Base-by-base conservation (phyloP, 2,888 invertebrate species). In the Rhogogaster chlorosoma region DNA sequence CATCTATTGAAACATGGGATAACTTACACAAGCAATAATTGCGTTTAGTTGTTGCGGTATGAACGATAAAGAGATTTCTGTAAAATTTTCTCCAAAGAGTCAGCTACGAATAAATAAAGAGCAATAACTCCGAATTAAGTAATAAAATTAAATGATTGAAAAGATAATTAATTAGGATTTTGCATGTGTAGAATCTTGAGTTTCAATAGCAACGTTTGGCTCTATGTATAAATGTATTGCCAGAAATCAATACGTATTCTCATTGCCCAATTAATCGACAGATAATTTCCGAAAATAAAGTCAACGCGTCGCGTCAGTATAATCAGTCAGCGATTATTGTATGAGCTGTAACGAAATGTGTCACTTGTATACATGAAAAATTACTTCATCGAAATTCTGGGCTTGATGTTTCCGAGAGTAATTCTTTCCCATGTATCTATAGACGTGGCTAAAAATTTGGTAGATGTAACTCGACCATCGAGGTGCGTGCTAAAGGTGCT, bases 341-440 rank as follows among this genome's bases (percentile, higher is more conserved):
- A 73, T 15, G 42, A 26, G 42, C 22, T 42, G n/a, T n/a, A 73
- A 73, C 26, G 15, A 15, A 73, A 45, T 73, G 73, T 73, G 73
- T 12, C 45, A 73, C 26, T 12, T 12, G 73, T 42, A 26, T 26
- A 42, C 12, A 42, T 42, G 7, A n/a, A 73, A 73, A 38, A 10
- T 42, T 73, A 15, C 4, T 42, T 12, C 26, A 15, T 42, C 26
- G 26, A 3, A 73, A 73, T 26, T 73, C 5, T 32, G 77, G 7
- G 29, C 22, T 15, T 77, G 53, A 77, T 53, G 32, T 77, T 49
- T 6, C 26, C 22, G 29, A 42, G 15, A 75, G 45, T 45, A 45
- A 73, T 73, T 22, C 9, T 45, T 73, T 7, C 9, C 26, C 26
- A 26, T 71, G 71, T 38, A 18, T n/a, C 42, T 22, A 32, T 36